Evolutionary conservation across 2,797 vertebrate species (phyloP), one percentile per base, ranked within the genome.

Genomic region (Ptychadena robeensis): DNA sequence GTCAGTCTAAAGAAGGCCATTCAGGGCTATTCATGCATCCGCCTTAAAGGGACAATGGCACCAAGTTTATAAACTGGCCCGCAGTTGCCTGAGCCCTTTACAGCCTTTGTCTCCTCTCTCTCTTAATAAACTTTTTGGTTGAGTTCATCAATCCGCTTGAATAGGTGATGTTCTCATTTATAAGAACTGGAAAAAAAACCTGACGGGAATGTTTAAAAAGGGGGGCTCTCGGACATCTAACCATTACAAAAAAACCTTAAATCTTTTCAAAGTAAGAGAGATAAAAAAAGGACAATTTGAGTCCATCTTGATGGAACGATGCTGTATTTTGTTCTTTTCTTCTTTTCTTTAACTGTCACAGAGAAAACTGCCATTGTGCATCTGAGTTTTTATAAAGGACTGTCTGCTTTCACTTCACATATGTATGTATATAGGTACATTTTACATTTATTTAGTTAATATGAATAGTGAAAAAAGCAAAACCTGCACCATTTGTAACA

Each of bases 41-140:
- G 95, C 94, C 94, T 94, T 90, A 82, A 86, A 91, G 92, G 93
- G 90, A 96, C 96, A 98, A 98, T 96, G 92, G 94, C 89, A 87
- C 88, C 94, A 93, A 94, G 94, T 97, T 95, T 96, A 96, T 96
- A 95, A 94, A 96, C 93, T 96, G 95, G 95, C 96, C 95, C 93
- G 94, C 90, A 93, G 93, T 94, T 92, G 94, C 95, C 93, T 90
- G 92, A 89, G 88, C 93, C 93, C 92, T 95, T 93, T 90, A 90
- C 91, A 90, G 87, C 88, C 90, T 96, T 98, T 98, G 96, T 96
- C 95, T 95, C 94, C 90, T 87, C 89, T 92, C 88, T 86, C 93
- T 94, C 96, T 96, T 97, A 97, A 97, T 97, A 96, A 96, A 98
- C 96, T 96, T 98, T 99, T 96, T 95, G 93, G 95, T 95, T 93